Percentiles rank a stretch among this genome's conserved stretches.
These are phyloP conservation scores for Xylocampa areola DNA, from an alignment of 2,888 invertebrate species.

Conservation along the genomic window DNA sequence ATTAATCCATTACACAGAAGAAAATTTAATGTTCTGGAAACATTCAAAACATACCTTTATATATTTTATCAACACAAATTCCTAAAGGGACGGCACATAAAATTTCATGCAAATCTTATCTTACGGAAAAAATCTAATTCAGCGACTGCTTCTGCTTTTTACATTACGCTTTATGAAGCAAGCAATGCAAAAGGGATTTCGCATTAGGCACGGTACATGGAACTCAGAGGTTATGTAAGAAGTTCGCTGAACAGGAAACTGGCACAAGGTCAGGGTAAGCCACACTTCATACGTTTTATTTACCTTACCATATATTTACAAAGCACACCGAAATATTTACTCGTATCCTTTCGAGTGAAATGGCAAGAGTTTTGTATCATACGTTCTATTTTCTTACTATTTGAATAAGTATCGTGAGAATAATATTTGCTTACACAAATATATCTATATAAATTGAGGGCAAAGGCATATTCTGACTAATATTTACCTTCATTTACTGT, in stretches of 20 bases:
- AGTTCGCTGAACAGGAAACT: slow-evolving; percentile 57
- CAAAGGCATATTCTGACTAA: not conserved
- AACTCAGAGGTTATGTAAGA: slow-evolving; percentile 57
- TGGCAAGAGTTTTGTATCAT: slow-evolving; percentile 18
- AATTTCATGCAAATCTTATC: slow-evolving; percentile 51
- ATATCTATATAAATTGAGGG: not conserved
- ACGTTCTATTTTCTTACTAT: slow-evolving; percentile 24
- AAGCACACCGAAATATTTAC: slow-evolving; percentile 36
- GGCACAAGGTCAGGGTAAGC: slow-evolving; percentile 50
- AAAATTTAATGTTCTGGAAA: slow-evolving; percentile 16
- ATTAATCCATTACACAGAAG: too few relatives aligned
- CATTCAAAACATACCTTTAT: slow-evolving; percentile 10
- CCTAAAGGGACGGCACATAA: slow-evolving; percentile 27
- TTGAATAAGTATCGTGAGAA: slow-evolving; percentile 10
- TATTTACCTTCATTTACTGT: slow-evolving; percentile 6
- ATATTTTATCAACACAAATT: slow-evolving; percentile 25
- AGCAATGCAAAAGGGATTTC: slow-evolving; percentile 56
- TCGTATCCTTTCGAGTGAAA: slow-evolving; percentile 29
- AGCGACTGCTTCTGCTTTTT: slow-evolving; percentile 40
- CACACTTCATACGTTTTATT: slow-evolving; percentile 46
- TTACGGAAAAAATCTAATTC: slow-evolving; percentile 44
- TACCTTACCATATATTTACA: slow-evolving; percentile 43
- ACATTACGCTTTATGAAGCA: slow-evolving; percentile 56
- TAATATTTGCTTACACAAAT: slow-evolving; percentile 1
- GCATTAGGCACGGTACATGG: slow-evolving; percentile 60